Conservation (phyloP, 2,797 vertebrate genomes). For the Sebastes taczanowskii region DNA sequence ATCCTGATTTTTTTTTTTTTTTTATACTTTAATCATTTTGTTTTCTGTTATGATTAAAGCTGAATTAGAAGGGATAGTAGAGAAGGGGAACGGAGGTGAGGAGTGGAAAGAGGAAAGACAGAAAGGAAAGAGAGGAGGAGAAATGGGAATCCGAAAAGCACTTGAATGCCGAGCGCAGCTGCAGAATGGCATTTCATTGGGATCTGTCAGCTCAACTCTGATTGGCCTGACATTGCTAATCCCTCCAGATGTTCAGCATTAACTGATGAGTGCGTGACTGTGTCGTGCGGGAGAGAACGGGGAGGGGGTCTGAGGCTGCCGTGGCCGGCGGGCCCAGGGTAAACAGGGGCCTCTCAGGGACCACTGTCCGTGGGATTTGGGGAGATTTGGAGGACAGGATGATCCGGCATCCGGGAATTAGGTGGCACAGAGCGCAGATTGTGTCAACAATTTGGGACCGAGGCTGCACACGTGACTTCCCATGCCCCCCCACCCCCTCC, state of each 20-base stretch:
- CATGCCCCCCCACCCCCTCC: not conserved
- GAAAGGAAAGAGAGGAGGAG: constrained; percentile 33
- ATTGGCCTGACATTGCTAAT: constrained; percentile 80
- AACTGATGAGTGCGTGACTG: constrained; percentile 83
- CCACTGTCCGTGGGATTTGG: constrained; percentile 79
- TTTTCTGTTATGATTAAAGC: not conserved
- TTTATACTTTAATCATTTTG: not conserved
- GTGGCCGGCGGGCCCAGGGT: constrained; percentile 55
- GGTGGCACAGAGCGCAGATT: constrained; percentile 71
- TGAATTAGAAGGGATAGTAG: not conserved
- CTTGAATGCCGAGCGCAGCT: constrained; percentile 86
- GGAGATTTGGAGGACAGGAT: constrained; percentile 80
- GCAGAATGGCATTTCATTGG: constrained; percentile 83
- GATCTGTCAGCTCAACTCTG: constrained; percentile 83
- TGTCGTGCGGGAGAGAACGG: constrained; percentile 53
- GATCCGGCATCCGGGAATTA: constrained; percentile 78
- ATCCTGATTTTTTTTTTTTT: not conserved
- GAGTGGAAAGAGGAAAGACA: constrained; percentile 18
- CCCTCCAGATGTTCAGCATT: constrained; percentile 88
- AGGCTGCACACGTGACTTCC: constrained; percentile 51
- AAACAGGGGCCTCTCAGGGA: constrained; percentile 78
- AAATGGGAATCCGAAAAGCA: constrained; percentile 75
- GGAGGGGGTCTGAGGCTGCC: constrained; percentile 53
- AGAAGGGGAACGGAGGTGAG: not conserved
- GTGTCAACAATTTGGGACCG: constrained; percentile 71